Conservation (phyloP, 2,113 vertebrate species). For the Anolis sagrei region DNA sequence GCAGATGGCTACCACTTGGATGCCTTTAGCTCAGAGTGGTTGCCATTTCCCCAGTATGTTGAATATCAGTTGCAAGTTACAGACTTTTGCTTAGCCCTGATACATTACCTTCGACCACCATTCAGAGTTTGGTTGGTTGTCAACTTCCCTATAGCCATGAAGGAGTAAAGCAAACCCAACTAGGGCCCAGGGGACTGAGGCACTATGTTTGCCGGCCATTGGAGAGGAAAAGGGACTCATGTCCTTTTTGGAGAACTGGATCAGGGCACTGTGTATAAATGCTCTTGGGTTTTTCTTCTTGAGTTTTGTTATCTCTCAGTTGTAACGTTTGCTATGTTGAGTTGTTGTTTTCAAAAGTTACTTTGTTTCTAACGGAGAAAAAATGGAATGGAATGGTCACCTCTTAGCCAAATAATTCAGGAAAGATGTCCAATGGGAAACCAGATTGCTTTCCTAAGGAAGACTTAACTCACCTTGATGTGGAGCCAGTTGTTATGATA, state of each 20-base stretch:
- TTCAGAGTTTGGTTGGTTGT: neutral
- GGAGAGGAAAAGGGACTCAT: too few relatives aligned
- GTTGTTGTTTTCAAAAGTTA: neutral
- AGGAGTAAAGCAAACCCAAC: neutral
- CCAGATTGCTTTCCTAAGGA: neutral
- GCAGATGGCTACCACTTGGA: neutral
- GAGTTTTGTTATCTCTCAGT: constrained; percentile 47
- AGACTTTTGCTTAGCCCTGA: neutral
- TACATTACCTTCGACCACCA: neutral
- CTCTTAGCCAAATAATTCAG: neutral
- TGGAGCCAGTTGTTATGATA: too few relatives aligned
- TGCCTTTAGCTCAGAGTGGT: neutral
- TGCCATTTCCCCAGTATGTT: neutral
- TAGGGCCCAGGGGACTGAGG: neutral
- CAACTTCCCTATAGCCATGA: neutral
- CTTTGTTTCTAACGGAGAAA: constrained; percentile 51
- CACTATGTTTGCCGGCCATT: neutral
- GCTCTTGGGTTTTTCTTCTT: constrained; percentile 52
- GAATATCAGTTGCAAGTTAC: neutral
- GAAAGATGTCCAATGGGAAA: neutral
- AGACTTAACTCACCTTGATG: neutral
- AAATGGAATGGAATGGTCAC: constrained; percentile 20
- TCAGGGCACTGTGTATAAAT: neutral
- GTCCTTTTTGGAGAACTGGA: neutral
- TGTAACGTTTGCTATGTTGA: constrained; percentile 40